These are phyloP conservation scores for Diarsia brunnea DNA, from an alignment of 2,888 invertebrate genomes.

Conservation along the genomic window DNA sequence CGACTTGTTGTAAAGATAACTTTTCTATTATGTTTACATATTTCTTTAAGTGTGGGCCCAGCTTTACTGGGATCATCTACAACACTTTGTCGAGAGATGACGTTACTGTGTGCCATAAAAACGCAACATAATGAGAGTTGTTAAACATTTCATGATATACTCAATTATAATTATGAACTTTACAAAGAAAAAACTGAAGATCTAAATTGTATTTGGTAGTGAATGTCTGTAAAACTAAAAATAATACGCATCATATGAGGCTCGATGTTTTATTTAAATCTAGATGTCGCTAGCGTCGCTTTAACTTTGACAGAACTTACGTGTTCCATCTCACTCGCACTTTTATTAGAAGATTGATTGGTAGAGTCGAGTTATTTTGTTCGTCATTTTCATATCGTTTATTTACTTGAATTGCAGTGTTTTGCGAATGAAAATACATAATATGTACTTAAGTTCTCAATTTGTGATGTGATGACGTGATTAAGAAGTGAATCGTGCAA, in stretches of 20 bases:
- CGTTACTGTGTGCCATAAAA: constrained; percentile 31
- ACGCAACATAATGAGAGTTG: neutral
- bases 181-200: neutral
- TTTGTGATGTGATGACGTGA: constrained; percentile 64
- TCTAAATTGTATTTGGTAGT: neutral
- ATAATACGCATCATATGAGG: accelerated
- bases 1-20: constrained; percentile 34
- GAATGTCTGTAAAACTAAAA: neutral
- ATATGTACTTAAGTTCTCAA: constrained; percentile 17
- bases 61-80: constrained; percentile 46
- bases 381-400: constrained; percentile 52
- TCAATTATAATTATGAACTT: constrained; percentile 1
- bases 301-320: constrained; percentile 66
- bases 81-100: constrained; percentile 56
- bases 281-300: constrained; percentile 63
- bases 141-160: neutral
- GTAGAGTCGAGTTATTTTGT: constrained; percentile 51
- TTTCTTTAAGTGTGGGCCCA: constrained; percentile 35
- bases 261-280: neutral
- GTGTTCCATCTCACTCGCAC: constrained; percentile 50
- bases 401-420: constrained; percentile 54
- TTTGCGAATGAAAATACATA: constrained; percentile 55
- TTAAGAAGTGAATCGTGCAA: constrained; percentile 66
- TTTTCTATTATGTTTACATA: constrained; percentile 38
- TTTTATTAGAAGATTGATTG: constrained; percentile 31